Conservation (phyloP, 2,797 vertebrate species). For the Poeciliopsis paucimaculata region DNA sequence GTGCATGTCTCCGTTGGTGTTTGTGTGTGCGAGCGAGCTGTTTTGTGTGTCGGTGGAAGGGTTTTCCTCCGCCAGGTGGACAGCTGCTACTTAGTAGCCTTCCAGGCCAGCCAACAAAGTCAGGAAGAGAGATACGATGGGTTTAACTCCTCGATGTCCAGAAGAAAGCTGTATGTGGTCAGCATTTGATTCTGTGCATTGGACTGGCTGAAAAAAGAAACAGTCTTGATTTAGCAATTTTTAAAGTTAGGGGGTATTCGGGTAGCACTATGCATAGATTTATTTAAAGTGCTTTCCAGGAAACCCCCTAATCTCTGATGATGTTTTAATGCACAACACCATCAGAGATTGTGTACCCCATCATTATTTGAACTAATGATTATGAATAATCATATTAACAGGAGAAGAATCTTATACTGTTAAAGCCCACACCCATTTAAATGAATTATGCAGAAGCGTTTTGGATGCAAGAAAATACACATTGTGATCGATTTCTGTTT, state of each 20-base stretch:
- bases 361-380: neutral
- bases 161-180: slow-evolving; percentile 36
- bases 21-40: slow-evolving; percentile 30
- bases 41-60: slow-evolving; percentile 68
- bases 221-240: neutral
- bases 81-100: slow-evolving; percentile 90
- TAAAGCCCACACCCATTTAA: neutral
- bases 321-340: neutral
- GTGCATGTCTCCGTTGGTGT: slow-evolving; percentile 46
- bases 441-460: neutral
- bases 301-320: neutral
- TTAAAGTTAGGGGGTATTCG: neutral
- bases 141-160: slow-evolving; percentile 80
- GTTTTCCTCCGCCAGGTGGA: slow-evolving; percentile 89
- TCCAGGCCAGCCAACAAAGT: slow-evolving; percentile 84
- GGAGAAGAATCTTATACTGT: neutral
- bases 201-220: neutral
- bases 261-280: neutral
- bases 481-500: neutral
- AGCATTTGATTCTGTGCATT: slow-evolving; percentile 14
- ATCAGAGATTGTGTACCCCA: neutral
- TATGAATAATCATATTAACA: neutral
- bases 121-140: slow-evolving; percentile 63
- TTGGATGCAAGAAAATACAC: neutral
- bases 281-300: neutral